Base-by-base conservation (phyloP, 2,888 invertebrate genomes). In the Spodoptera exigua region DNA sequence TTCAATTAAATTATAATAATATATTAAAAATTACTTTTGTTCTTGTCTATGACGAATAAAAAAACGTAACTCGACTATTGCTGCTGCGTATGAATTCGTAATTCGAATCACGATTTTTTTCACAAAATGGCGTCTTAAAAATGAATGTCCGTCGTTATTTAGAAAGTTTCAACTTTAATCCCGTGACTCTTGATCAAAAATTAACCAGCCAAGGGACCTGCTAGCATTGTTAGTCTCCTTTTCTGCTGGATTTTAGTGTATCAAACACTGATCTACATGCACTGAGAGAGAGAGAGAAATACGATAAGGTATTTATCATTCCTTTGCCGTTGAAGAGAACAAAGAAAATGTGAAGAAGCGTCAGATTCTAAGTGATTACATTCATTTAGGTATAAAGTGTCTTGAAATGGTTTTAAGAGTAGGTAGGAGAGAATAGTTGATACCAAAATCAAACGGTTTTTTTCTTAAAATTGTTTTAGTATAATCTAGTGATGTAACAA, bases 151-250 rank as follows among this genome's bases (percentile, higher is more conserved):
- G 53, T 66, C 66, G 78, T 81, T 78, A 86, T 83, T 77, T 74
- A 64, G 59, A 80, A 86, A 85, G 76, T 85, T 82, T 73, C 67
- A 60, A 66, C 63, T 71, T 66, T 77, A 79, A 80, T 80, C 77
- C 69, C 71, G 66, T 65, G 78, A 67, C 75, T 71, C 66, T 69
- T 80, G 70, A 82, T 86, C 79, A 82, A 85, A 84, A 79, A 85
- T 84, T 84, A 74, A 86, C 79, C 56, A 61, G 54, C 53, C 61
- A 58, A 34, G 59, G 61, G n/a, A n/a, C n/a, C 39, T 18, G 40
- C 13, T 12, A 46, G 40, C 45, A 45, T 53, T 34, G 40, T 49
- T 65, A 47, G 39, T 32, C 21, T 43, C 35, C 27, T 18, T 35
- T 59, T 16, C 37, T 11, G 39, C 39, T 52, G 27, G 11, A 62